Evolutionary conservation across 2,113 vertebrate species (phyloP).

Genomic region (Ciconia boyciana): DNA sequence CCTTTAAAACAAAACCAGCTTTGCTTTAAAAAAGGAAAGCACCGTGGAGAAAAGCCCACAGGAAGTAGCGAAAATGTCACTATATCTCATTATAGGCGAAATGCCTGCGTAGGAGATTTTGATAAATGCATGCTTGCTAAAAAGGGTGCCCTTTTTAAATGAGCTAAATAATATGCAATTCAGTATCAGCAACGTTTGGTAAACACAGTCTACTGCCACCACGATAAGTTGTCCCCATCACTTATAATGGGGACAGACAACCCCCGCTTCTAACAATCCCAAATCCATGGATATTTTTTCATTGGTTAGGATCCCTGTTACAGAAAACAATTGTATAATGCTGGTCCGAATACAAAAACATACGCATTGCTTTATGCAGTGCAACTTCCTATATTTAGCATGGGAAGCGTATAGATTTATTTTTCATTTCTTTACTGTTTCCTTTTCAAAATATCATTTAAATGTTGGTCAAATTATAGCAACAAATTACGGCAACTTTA

Average conservation of each 20-base stretch:
- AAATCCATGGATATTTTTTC: neutral
- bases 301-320: no score
- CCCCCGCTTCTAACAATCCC: neutral
- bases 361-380: neutral
- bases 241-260: fast-evolving
- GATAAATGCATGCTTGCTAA: neutral
- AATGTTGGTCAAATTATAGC: neutral
- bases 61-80: neutral
- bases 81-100: neutral
- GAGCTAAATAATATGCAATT: neutral
- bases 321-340: neutral
- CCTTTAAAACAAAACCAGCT: neutral
- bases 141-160: neutral
- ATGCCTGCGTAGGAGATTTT: neutral
- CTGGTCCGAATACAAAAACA: neutral
- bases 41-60: neutral
- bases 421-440: neutral
- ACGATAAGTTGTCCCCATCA: neutral
- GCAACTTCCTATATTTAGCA: neutral
- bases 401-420: fast-evolving
- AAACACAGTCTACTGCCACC: neutral
- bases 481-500: neutral
- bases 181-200: neutral
- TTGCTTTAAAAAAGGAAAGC: neutral
- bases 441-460: neutral